These are phyloP conservation scores for Habropoda laboriosa DNA, from an alignment of 1,140 invertebrate genomes.

Conservation along the genomic window DNA sequence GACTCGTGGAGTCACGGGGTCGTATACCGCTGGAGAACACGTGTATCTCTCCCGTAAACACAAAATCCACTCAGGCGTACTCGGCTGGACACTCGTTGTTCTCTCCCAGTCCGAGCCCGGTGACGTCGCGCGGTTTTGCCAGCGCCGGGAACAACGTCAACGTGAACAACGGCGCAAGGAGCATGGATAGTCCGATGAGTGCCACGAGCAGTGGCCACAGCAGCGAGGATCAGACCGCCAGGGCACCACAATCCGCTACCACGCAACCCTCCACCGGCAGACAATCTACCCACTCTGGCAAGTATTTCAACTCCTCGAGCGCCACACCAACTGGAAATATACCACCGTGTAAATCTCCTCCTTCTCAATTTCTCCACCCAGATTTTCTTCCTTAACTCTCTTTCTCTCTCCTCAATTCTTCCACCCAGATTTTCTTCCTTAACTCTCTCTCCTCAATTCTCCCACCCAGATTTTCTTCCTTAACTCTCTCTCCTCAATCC, in stretches of 20 bases:
- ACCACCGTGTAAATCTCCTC: no score
- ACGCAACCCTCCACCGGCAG: slow-evolving; percentile 75
- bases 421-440: no score
- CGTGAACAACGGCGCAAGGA: slow-evolving; percentile 63
- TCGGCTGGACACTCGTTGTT: slow-evolving; percentile 78
- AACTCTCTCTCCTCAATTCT: no score
- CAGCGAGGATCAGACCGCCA: slow-evolving; percentile 77
- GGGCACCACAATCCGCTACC: slow-evolving; percentile 69
- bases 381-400: neutral
- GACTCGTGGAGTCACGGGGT: slow-evolving; percentile 94
- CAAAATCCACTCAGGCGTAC: slow-evolving; percentile 65
- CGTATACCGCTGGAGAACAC: slow-evolving; percentile 94
- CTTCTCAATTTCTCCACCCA: neutral
- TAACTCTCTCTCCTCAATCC: no score
- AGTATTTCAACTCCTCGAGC: slow-evolving; percentile 45
- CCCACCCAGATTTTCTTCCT: no score
- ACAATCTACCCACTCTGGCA: slow-evolving; percentile 78
- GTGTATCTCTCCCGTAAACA: slow-evolving; percentile 87
- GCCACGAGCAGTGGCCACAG: slow-evolving; percentile 80
- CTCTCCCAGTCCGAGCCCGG: slow-evolving; percentile 81
- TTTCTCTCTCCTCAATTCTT: no score
- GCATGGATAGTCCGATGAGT: slow-evolving; percentile 79
- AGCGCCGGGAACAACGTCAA: neutral
- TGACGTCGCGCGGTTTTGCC: slow-evolving; percentile 70
- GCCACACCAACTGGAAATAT: slow-evolving; percentile 9